Base-by-base conservation (phyloP, 2,113 vertebrate genomes). In the Thunnus maccoyii region DNA sequence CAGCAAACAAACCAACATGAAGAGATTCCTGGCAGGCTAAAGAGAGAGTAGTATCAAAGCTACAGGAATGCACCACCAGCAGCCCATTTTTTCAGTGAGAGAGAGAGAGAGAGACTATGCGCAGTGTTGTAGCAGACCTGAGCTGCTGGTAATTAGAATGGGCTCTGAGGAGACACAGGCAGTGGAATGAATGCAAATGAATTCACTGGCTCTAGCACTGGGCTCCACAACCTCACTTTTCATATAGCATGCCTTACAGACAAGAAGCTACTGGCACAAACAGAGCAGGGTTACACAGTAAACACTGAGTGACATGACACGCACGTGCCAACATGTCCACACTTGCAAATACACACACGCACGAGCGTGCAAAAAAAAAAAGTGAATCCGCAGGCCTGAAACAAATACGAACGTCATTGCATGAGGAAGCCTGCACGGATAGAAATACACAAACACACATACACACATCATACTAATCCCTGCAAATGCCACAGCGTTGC, bases 151-250 rank as follows among this genome's bases (percentile, higher is more conserved):
- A 95, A 95, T 95, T 95, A 94, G 93, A 94, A 91, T 90, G 83
- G 88, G 88, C 91, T 94, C 91, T 85, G 92, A 93, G 93, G 91
- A 91, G 91, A 93, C 90, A 91, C 94, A 92, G 86, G 90, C 92
- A 86, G 86, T 82, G 87, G 85, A 95, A 95, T 95, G 91, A 92
- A 95, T 95, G 93, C 90, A 94, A 94, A 95, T 95, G 88, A 94
- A 94, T 95, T 94, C 93, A 82, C 85, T 89, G 86, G 87, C 91
- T 93, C 88, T 41, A 52, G 80, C 91, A 87, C 76, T 54, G 84
- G 84, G 86, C 86, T 87, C 83, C 83, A 84, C 88, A 90, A 82
- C 86, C 92, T 89, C 89, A 89, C 94, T 84, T 89, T 93, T 90
- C 85, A 91, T 93, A 92, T 88, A 88, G 84, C 82, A 88, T 83